Base-by-base conservation (phyloP, 2,888 invertebrate genomes). In the Alentia gelatinosa region DNA sequence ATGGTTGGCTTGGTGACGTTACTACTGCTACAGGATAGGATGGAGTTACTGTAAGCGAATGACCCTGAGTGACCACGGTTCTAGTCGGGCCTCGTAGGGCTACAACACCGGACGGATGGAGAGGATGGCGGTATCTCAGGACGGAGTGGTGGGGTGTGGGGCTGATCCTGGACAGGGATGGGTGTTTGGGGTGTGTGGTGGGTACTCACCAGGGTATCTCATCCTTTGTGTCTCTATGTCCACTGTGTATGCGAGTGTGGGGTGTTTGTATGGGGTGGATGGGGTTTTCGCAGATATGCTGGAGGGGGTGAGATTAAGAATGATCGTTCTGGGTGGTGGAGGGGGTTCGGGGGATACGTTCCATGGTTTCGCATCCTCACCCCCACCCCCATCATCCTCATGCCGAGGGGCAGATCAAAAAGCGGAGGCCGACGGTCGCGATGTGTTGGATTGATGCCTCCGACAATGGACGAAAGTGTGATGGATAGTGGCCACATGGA, bases 391-490 rank as follows among this genome's bases (percentile, higher is more conserved):
- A 74, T 33, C 74, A 74, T 19, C 47, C 47, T 9, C 47, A 47
- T 19, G 19, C 47, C 47, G 47, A 19, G 9, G 47, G 9, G 74
- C 30, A 79, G 79, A 79, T 79, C 79, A 79, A 79, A 79, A 68
- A 79, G 79, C 79, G 19, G 79, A 15, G 37, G 19, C 37, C n/a
- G 39, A 23, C 33, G 79, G 79, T 12, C 79, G 79, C 19, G 79
- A 79, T 79, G 79, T 35, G 79, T 79, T 12, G 68, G 79, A 39
- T 79, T 79, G 79, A 79, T 79, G 79, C 79, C 37, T 4, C 79
- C 79, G 79, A 79, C 79, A 79, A 79, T 37, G 79, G 79, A 79
- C 79, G 79, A 35, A 79, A 79, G 79, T 79, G 79, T 79, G 79
- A 79, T 79, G 35, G 79, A 79, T 79, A 79, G 79, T 23, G 79